Conservation (phyloP, 2,113 vertebrate species). For the Prietella phreatophila region DNA sequence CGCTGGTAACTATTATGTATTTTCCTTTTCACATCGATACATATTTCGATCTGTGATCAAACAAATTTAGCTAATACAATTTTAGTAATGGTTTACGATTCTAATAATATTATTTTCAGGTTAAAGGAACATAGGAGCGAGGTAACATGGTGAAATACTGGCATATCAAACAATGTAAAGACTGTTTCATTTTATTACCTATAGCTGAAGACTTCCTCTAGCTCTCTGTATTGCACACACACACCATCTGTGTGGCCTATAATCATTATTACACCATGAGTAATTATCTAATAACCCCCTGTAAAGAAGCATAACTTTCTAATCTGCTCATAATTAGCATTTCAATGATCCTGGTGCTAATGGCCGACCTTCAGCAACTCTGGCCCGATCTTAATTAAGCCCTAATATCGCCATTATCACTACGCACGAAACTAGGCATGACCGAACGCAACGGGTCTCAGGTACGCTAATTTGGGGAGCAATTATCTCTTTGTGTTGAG, state of each 20-base stretch:
- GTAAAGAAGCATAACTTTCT: conserved; percentile 97
- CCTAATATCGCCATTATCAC: conserved; percentile 94
- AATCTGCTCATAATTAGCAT: conserved; percentile 99
- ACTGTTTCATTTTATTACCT: not conserved
- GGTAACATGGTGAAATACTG: not conserved
- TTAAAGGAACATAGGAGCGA: too few relatives aligned
- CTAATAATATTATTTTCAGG: not conserved
- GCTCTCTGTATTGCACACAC: not conserved
- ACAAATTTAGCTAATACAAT: not conserved
- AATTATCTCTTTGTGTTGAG: conserved; percentile 99
- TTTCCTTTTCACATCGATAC: not conserved
- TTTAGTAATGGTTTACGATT: not conserved
- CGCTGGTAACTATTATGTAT: not conserved
- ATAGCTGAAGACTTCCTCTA: not conserved
- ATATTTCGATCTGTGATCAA: not conserved
- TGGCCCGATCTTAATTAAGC: conserved; percentile 98
- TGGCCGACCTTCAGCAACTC: conserved; percentile 99
- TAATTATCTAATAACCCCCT: conserved; percentile 95
- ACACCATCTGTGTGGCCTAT: conserved; percentile 73
- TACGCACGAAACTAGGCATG: conserved; percentile 99
- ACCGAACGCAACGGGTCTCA: conserved; percentile 98
- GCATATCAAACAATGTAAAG: not conserved
- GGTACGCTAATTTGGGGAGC: conserved; percentile 99
- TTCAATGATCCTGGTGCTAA: conserved; percentile 98
- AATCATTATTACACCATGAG: conserved; percentile 91